phyloP scores from a whole-genome alignment of 2,888 invertebrate species.

The Lobophora halterata region DNA sequence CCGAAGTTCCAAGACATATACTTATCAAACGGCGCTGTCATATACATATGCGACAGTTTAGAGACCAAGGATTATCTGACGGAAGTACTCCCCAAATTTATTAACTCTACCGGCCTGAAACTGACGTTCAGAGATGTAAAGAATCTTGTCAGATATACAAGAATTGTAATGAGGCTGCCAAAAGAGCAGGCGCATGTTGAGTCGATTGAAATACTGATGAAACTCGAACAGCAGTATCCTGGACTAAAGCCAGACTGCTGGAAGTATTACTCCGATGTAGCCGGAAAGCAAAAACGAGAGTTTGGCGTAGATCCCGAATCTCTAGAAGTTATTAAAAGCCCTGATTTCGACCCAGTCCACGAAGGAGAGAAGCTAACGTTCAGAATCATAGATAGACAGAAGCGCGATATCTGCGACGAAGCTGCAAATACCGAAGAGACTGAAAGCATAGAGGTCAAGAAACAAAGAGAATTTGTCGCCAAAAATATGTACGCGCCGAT shows the following conservation, averaged over 20 bases:
- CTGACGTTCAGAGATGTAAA: constrained; percentile 60
- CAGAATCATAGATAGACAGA: constrained; percentile 66
- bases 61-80: constrained; percentile 68
- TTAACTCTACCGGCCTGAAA: constrained; percentile 63
- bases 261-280: constrained; percentile 70
- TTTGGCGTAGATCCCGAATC: constrained; percentile 71
- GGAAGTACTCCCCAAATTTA: constrained; percentile 61
- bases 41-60: constrained; percentile 70
- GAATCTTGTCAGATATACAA: constrained; percentile 61
- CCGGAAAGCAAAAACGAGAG: constrained; percentile 69
- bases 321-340: constrained; percentile 58
- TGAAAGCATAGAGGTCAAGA: constrained; percentile 37
- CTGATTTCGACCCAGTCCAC: constrained; percentile 56
- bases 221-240: constrained; percentile 53
- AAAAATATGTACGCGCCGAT: constrained; percentile 58
- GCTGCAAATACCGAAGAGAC: constrained; percentile 33
- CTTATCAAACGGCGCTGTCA: constrained; percentile 68
- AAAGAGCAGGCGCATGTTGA: constrained; percentile 62
- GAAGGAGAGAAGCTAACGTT: constrained; percentile 56
- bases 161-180: constrained; percentile 61
- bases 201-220: constrained; percentile 53
- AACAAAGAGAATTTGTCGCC: constrained; percentile 41
- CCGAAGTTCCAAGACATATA: constrained; percentile 71
- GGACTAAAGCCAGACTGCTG: constrained; percentile 64
- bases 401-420: constrained; percentile 56